phyloP scores from a whole-genome alignment of 2,797 vertebrate species.

The Australoheros facetus region DNA sequence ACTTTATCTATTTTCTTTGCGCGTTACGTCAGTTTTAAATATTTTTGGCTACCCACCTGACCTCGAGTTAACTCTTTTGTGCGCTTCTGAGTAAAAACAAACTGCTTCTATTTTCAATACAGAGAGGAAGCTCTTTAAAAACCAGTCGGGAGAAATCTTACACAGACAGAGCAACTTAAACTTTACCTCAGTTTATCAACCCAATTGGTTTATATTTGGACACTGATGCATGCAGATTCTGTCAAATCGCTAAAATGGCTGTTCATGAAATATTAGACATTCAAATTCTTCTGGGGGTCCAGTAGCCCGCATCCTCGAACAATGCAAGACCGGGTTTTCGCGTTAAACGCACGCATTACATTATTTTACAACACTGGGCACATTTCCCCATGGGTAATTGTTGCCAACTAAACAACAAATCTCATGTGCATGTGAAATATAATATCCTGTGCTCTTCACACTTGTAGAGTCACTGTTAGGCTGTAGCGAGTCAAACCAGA shows the following conservation, averaged over 20 bases:
- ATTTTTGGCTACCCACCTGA: not conserved
- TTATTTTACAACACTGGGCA: not conserved
- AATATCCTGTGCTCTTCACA: not conserved
- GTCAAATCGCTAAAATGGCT: not conserved
- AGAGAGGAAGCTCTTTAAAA: not conserved
- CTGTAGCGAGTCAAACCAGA: not conserved
- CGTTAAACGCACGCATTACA: not conserved
- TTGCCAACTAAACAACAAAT: not conserved
- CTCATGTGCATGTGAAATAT: not conserved
- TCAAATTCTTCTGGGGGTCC: not conserved
- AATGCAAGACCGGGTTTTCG: not conserved
- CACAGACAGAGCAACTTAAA: not conserved
- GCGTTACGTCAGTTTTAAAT: not conserved
- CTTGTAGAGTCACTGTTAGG: conserved; percentile 6
- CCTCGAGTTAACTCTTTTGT: not conserved
- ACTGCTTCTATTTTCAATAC: not conserved
- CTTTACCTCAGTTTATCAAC: not conserved
- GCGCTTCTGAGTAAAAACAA: not conserved
- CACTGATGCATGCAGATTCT: not conserved
- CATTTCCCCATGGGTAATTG: not conserved
- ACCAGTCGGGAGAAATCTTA: not conserved
- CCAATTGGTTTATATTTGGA: not conserved
- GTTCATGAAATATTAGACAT: not conserved
- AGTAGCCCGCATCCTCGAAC: not conserved
- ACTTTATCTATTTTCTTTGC: not conserved